Evolutionary conservation across 2,888 invertebrate species (phyloP), one percentile per base, ranked within the genome.

Genomic region (Chirona hameri): DNA sequence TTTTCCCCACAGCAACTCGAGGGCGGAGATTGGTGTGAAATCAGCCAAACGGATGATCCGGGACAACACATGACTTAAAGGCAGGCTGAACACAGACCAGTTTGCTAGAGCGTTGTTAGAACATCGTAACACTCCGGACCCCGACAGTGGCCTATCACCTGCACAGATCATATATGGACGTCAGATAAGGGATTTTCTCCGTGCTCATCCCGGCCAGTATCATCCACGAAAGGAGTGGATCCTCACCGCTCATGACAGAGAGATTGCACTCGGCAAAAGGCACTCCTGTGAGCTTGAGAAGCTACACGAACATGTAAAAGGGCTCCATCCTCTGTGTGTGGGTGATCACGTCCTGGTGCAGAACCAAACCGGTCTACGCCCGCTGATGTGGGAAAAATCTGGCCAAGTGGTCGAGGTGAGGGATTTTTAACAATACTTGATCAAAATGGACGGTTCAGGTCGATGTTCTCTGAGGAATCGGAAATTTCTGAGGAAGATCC

Each of bases 111-210:
- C 57, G 2, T 27, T 81, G 21, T 15, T 57, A 4, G 31, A 81
- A 29, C 46, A 81, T 57, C 24, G 81, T 7, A 81, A 81, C 65
- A n/a, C 60, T 3, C 81, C 81, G 29, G 81, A 81, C 81, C 24
- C 7, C 15, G 57, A 81, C 29, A 57, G 29, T 29, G 60, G 60
- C 29, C 24, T 57, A 0, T 57, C 81, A 7, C 81, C 81, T 31
- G 81, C 65, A 15, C 80, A 80, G 14, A 12, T 31, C 80, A 39
- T 80, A 7, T 81, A 57, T 39, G 57, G 31, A 14, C 14, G 81
- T 10, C 14, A 52, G 52, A 18, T 52, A 2, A 24, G n/a, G 81
- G 81, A 81, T 60, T 55, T 81, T 46, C 12, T 81, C 27, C 55
- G 57, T 48, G 39, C 52, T 31, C 15, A 46, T 39, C 29, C 15